phyloP scores from a whole-genome alignment of 2,797 vertebrate species.

The Pogoniulus pusillus region DNA sequence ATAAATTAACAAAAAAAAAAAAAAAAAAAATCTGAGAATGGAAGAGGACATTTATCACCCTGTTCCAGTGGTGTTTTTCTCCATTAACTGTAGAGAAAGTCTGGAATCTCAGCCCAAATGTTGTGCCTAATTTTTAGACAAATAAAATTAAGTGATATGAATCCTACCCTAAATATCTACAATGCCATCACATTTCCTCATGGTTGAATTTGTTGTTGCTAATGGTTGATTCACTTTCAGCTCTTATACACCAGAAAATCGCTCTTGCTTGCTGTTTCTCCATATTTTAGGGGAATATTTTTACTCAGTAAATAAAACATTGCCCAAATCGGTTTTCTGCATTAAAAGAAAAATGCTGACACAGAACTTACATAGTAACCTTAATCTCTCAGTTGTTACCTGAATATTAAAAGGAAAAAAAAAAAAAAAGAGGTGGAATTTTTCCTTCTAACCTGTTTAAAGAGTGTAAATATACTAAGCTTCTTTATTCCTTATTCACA shows the following conservation, averaged over 20 bases:
- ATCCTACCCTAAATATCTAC: slow-evolving; percentile 12
- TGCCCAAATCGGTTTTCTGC: not conserved
- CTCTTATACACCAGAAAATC: not conserved
- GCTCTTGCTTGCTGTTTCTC: not conserved
- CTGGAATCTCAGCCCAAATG: not conserved
- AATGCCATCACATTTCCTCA: slow-evolving; percentile 15
- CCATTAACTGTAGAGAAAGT: not conserved
- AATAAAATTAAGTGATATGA: slow-evolving; percentile 24
- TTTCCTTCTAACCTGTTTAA: not conserved
- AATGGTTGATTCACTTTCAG: slow-evolving; percentile 43
- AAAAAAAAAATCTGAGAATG: not conserved
- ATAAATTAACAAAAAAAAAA: not conserved
- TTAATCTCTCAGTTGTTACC: not conserved
- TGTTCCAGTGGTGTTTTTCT: not conserved
- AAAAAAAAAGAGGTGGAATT: not conserved
- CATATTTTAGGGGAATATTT: slow-evolving; percentile 5
- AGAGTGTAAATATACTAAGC: not conserved
- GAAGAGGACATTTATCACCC: not conserved
- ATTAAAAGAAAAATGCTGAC: not conserved
- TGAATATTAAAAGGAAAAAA: not conserved
- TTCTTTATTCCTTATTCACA: not conserved
- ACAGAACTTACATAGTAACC: not conserved
- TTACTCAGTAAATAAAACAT: not conserved
- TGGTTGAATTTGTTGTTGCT: slow-evolving; percentile 28
- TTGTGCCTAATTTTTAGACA: not conserved